Percentiles rank a stretch among this genome's conserved stretches.
These are phyloP conservation scores for Megalops atlanticus DNA, from an alignment of 2,113 vertebrate genomes.

Conservation along the genomic window DNA sequence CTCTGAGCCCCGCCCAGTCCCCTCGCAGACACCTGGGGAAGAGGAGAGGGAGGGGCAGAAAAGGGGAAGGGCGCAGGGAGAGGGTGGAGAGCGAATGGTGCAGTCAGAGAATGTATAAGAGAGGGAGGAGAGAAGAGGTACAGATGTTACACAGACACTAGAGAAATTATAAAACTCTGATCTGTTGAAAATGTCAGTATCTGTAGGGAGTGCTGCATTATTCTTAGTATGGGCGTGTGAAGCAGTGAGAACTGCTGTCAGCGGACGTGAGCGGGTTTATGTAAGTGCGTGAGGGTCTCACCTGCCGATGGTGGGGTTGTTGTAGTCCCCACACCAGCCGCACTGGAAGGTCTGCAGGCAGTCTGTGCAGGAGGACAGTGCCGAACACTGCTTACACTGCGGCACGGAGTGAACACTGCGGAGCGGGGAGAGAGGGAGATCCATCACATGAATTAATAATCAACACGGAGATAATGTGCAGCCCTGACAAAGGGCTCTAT, in stretches of 20 bases:
- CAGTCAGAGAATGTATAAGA: too few species aligned
- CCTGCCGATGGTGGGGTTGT: slow-evolving; percentile 91
- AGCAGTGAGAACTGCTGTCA: too few species aligned
- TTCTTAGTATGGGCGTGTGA: too few species aligned
- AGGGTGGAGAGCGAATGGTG: too few species aligned
- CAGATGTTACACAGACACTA: neutral
- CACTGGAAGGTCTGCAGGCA: slow-evolving; percentile 87
- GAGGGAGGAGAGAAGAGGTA: neutral
- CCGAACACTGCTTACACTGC: slow-evolving; percentile 81
- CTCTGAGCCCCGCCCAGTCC: slow-evolving; percentile 82
- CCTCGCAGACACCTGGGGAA: slow-evolving; percentile 80
- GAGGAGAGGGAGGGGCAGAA: neutral
- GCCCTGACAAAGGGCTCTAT: too few species aligned
- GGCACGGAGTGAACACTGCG: slow-evolving; percentile 85
- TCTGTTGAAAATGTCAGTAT: too few species aligned
- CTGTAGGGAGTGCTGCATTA: neutral
- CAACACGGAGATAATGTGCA: too few species aligned
- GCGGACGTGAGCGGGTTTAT: neutral
- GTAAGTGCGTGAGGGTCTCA: slow-evolving; percentile 41
- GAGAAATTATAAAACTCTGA: neutral
- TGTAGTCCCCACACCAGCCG: slow-evolving; percentile 89
- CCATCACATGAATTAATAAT: too few species aligned
- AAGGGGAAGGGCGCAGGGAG: neutral
- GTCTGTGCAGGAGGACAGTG: slow-evolving; percentile 77
- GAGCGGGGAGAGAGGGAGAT: neutral